A percentile compares a stretch with the other conserved stretches of the same genome.
phyloP scores from a whole-genome alignment of 2,113 vertebrate genomes.

The Delphinapterus leucas region DNA sequence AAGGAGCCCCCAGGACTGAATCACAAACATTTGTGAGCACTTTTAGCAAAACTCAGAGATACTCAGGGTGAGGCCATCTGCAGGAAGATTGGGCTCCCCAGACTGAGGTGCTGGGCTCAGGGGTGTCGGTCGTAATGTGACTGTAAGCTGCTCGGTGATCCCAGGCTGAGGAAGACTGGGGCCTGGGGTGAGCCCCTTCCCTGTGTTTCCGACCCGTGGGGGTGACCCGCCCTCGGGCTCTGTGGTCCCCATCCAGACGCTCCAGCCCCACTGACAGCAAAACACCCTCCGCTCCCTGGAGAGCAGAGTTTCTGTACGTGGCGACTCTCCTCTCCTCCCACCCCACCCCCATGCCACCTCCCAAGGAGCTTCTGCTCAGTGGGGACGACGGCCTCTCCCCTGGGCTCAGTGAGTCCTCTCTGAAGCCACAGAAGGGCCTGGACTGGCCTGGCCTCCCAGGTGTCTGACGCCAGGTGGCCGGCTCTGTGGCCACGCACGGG shows the following conservation, averaged over 20 bases:
- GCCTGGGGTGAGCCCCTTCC: background rate
- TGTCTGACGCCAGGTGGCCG: background rate
- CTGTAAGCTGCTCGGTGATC: background rate
- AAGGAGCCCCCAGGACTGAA: background rate
- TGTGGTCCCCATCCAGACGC: accelerated
- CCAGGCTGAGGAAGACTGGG: background rate
- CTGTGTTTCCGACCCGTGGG: accelerated
- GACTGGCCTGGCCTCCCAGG: background rate
- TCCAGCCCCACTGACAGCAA: background rate
- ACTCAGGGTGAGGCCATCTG: too few species aligned
- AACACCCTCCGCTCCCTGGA: background rate
- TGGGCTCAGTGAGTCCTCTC: too few species aligned
- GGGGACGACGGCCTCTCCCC: background rate
- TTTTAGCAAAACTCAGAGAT: background rate
- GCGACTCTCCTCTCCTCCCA: background rate
- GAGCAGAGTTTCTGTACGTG: accelerated
- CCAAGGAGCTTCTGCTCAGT: background rate
- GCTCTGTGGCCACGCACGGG: background rate
- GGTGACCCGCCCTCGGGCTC: background rate
- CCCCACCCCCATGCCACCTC: accelerated
- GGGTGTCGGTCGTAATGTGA: accelerated
- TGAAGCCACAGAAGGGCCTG: background rate
- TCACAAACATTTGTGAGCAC: background rate
- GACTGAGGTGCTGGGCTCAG: background rate
- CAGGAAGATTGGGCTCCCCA: background rate